Base-by-base conservation (phyloP, 2,797 vertebrate genomes). In the Australoheros facetus region DNA sequence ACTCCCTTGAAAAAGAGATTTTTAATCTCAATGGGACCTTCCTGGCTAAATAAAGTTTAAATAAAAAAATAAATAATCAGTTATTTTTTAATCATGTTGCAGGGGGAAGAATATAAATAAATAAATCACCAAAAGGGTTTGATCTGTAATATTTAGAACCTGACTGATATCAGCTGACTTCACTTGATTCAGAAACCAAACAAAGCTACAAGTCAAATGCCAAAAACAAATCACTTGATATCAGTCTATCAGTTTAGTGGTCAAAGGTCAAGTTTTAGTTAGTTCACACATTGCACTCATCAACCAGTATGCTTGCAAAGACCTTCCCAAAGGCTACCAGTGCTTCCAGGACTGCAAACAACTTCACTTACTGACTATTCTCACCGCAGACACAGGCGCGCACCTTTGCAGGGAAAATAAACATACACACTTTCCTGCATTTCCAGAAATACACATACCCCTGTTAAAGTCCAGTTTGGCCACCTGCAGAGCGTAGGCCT, bases 401-500 rank as follows among this genome's bases (percentile, higher is more conserved):
- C 5, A 3, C 21, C 11, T 48, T 66, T 6, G 16, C 19, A 17
- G 16, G 62, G 16, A 30, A 48, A 66, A 48, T 11, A 4, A 28
- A 16, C 17, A 30, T 2, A 28, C 1, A 30, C 9, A 12, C 55
- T 0, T 19, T 6, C 2, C 30, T 51, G 56, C 51, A 66, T 13
- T 19, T 9, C 12, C 14, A 70, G 5, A 42, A 71, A 32, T 1
- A 13, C 66, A 66, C 85, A 30, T 93, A 99, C 98, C 98, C 90
- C 94, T 97, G 85, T 99, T 99, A 64, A 99, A 99, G 91, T 99
- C 98, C 88, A 99, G 95, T 87, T 99, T 99, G 72, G 98, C 96
- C 95, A 98, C 98, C 78, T 99, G 98, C 85, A 99, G 96, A 4
- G 98, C 98, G 14, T 99, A 99, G 7, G 98, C 98, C 94, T 99